Base-by-base conservation (phyloP, 1,140 invertebrate genomes). In the Dendrolimus kikuchii region DNA sequence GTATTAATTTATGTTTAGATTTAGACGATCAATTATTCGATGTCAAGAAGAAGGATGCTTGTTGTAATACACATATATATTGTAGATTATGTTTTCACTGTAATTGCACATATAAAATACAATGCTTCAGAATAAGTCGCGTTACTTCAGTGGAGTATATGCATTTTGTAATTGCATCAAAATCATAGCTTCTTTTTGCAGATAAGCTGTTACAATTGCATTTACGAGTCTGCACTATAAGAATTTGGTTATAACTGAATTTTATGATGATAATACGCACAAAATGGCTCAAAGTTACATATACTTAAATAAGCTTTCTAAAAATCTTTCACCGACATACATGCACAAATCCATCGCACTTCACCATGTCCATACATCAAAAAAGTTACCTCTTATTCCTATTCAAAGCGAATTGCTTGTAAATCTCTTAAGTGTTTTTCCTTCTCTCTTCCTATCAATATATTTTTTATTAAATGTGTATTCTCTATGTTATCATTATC, bases 251-350 rank as follows among this genome's bases (percentile, higher is more conserved):
- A 23, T 23, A 23, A 23, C 23, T 23, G 1, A 23, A 23, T 23
- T 23, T 23, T 23, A 23, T n/a, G 5, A 50, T 23, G 41, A 40
- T 40, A 47, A 59, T 55, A 70, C 72, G 81, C 81, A 81, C 75
- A 81, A 78, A 80, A 81, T 80, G 76, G 80, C 77, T 83, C 77
- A 65, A 70, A 62, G 54, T 62, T 46, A 68, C 52, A 56, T 55
- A 66, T 39, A 62, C 51, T 62, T 71, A 71, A 58, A 64, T 50
- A 66, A 68, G 75, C 73, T 81, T 77, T 37, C 48, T 52, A 64
- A n/a, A 55, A 53, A 23, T 23, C 56, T 58, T 61, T 7, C 38
- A 37, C 64, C 57, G 57, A 62, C 65, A 43, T 57, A 54, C 56
- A 63, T 64, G 71, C 74, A 78, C 64, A 52, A 62, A 67, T 59